Conservation (phyloP, 2,797 vertebrate genomes). For the Triplophysa bombifrons region DNA sequence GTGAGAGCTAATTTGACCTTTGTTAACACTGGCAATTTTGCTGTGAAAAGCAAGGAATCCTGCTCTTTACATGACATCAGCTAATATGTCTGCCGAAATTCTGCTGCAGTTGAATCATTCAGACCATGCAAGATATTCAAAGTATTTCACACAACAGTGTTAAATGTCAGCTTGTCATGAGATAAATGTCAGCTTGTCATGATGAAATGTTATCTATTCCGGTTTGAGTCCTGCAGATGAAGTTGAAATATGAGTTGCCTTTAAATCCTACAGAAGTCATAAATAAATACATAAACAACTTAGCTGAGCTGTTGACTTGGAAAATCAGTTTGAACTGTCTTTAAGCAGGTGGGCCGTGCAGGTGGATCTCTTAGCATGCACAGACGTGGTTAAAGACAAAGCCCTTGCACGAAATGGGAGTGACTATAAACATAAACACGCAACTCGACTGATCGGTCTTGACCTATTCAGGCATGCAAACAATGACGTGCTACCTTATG, state of each 20-base stretch:
- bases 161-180: conserved; percentile 44
- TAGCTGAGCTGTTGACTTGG: conserved; percentile 5
- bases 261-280: conserved; percentile 2
- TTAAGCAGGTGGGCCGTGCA: conserved; percentile 36
- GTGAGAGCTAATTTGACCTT: too few relatives aligned
- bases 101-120: conserved; percentile 23
- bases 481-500: conserved; percentile 15
- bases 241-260: conserved; percentile 10
- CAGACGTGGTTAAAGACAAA: conserved; percentile 20
- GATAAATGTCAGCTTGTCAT: conserved; percentile 46
- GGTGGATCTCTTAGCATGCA: conserved; percentile 31
- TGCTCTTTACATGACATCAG: background rate
- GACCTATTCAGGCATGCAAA: conserved; percentile 21
- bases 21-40: too few relatives aligned
- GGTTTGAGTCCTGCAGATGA: conserved; percentile 39
- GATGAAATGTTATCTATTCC: conserved; percentile 50
- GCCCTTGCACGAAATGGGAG: background rate
- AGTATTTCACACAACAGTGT: conserved; percentile 40
- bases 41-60: background rate
- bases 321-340: conserved; percentile 21
- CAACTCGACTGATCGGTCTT: conserved; percentile 13
- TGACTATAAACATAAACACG: conserved; percentile 15
- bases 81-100: background rate
- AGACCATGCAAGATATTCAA: conserved; percentile 41
- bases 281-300: conserved; percentile 6